Evolutionary conservation across 2,797 vertebrate genomes (phyloP).

Genomic region (Urosaurus nigricauda): DNA sequence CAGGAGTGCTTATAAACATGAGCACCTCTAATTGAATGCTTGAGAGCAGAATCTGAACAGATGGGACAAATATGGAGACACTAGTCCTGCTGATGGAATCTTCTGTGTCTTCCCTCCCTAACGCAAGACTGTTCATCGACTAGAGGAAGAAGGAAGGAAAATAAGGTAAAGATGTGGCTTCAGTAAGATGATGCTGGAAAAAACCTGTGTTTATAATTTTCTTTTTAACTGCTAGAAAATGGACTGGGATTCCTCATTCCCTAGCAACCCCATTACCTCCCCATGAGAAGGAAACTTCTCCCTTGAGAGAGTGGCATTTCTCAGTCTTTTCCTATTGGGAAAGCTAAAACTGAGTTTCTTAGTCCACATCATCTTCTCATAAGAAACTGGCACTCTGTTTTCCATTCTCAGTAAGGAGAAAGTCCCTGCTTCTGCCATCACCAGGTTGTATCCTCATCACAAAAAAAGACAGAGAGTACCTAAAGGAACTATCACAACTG

Average conservation of each 20-base stretch:
- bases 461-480: background rate
- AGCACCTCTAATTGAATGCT: background rate
- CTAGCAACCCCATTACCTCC: background rate
- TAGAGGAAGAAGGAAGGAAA: background rate
- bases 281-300: background rate
- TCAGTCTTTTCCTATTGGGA: background rate
- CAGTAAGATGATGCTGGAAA: background rate
- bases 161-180: background rate
- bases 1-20: background rate
- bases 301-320: background rate
- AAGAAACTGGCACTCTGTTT: background rate
- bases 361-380: background rate
- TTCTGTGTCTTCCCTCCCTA: background rate
- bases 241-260: background rate
- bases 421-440: background rate
- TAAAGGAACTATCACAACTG: background rate
- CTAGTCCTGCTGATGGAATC: background rate
- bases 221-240: no score
- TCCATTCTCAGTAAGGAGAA: background rate
- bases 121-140: background rate
- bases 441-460: background rate
- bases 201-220: background rate
- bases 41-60: background rate
- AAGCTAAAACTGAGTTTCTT: background rate
- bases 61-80: background rate